These are phyloP conservation scores for Imbricaverruca yamaguchii DNA, from an alignment of 2,888 invertebrate species.

Conservation along the genomic window DNA sequence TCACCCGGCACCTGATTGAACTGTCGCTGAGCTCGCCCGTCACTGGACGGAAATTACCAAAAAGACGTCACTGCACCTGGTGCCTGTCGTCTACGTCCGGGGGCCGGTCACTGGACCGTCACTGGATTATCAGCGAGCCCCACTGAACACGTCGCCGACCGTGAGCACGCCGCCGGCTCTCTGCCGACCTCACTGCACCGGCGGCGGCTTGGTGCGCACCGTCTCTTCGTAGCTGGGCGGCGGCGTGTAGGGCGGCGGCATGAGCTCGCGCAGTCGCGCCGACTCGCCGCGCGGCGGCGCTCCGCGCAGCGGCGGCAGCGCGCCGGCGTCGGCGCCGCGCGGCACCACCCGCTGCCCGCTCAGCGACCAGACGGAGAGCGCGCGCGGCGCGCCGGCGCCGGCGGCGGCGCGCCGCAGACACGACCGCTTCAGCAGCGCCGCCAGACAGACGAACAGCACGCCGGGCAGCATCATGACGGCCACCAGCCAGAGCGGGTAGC, in stretches of 20 bases:
- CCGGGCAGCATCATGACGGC: constrained; percentile 10
- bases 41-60: no score
- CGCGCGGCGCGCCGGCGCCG: neutral
- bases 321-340: neutral
- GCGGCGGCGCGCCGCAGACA: neutral
- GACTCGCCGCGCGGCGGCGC: neutral
- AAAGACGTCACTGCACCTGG: no score
- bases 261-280: constrained; percentile 1
- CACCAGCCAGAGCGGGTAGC: constrained; percentile 16
- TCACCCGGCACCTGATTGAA: no score
- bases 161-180: no score
- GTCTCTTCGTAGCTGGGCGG: constrained; percentile 14
- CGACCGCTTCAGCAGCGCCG: neutral
- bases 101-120: no score
- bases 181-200: neutral
- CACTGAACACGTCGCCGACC: no score
- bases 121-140: no score
- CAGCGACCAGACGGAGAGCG: neutral
- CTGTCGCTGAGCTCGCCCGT: no score
- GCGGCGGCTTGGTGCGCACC: neutral
- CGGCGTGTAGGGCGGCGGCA: constrained; percentile 18
- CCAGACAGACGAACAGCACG: constrained; percentile 13
- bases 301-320: neutral
- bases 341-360: neutral
- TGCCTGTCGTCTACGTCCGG: no score